These are phyloP conservation scores for Yponomeuta cagnagella DNA, from an alignment of 2,888 invertebrate genomes.

Conservation along the genomic window DNA sequence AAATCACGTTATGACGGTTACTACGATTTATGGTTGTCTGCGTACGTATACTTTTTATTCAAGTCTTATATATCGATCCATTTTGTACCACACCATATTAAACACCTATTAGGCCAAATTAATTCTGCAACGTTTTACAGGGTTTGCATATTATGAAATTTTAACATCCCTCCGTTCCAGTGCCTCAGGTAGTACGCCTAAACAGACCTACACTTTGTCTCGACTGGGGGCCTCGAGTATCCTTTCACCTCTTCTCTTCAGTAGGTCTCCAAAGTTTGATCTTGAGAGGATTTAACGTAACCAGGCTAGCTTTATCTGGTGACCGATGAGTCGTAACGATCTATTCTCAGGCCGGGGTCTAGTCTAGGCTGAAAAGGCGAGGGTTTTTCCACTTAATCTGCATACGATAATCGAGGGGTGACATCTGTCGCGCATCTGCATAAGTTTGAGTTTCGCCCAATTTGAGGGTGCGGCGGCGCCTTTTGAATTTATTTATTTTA, in stretches of 20 bases:
- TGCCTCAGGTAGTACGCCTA: background rate
- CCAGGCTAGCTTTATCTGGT: background rate
- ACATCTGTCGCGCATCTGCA: conserved; percentile 68
- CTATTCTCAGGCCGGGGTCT: conserved; percentile 34
- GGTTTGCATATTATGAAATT: background rate
- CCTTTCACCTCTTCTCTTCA: background rate
- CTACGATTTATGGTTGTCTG: too few species aligned
- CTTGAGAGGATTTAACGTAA: background rate
- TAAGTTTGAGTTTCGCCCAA: conserved; percentile 65
- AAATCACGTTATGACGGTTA: too few species aligned
- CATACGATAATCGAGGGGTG: conserved; percentile 66
- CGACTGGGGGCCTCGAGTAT: background rate
- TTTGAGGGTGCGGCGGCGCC: conserved; percentile 47
- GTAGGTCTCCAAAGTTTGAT: background rate
- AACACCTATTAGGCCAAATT: background rate
- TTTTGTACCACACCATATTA: background rate
- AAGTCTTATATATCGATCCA: too few species aligned
- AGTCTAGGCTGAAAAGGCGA: conserved; percentile 37
- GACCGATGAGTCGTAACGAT: background rate
- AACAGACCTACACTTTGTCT: background rate
- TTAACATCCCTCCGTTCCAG: background rate
- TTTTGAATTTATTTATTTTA: conserved; percentile 59
- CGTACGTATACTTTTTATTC: too few species aligned
- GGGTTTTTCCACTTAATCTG: conserved; percentile 57
- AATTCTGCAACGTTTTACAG: background rate